These are phyloP conservation scores for Varanus komodoensis DNA, from an alignment of 2,113 vertebrate genomes.

Conservation along the genomic window DNA sequence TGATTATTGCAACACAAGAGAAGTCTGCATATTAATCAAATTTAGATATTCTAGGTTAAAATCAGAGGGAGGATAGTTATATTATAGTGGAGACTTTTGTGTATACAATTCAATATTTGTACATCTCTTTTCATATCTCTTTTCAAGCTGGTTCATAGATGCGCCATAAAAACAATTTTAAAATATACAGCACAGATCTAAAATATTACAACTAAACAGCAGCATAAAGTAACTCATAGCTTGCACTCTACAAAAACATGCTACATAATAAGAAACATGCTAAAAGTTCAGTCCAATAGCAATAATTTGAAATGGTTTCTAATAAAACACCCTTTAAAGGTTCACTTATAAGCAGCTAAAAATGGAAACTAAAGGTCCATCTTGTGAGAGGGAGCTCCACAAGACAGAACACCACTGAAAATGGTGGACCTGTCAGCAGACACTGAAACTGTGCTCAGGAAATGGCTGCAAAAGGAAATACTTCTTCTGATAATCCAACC, in stretches of 20 bases:
- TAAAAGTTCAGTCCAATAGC: background rate
- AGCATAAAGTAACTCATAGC: no score
- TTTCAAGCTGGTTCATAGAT: no score
- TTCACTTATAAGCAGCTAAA: background rate
- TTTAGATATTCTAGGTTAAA: conserved; percentile 5
- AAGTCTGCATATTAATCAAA: background rate
- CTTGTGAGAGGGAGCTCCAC: background rate
- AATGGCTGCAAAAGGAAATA: no score
- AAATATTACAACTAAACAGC: no score
- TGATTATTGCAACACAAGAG: background rate
- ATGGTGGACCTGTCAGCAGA: no score
- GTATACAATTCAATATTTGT: background rate
- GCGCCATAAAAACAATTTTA: no score
- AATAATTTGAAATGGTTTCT: background rate
- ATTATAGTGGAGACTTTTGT: background rate
- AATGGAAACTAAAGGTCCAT: background rate
- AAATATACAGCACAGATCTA: no score
- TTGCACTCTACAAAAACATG: no score
- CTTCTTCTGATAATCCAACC: no score
- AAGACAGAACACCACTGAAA: no score
- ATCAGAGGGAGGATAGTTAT: background rate
- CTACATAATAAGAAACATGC: background rate
- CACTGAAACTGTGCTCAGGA: no score
- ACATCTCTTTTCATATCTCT: no score
- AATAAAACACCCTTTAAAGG: background rate